phyloP scores from a whole-genome alignment of 1,140 invertebrate species.

The Trachelipus rathkii region DNA sequence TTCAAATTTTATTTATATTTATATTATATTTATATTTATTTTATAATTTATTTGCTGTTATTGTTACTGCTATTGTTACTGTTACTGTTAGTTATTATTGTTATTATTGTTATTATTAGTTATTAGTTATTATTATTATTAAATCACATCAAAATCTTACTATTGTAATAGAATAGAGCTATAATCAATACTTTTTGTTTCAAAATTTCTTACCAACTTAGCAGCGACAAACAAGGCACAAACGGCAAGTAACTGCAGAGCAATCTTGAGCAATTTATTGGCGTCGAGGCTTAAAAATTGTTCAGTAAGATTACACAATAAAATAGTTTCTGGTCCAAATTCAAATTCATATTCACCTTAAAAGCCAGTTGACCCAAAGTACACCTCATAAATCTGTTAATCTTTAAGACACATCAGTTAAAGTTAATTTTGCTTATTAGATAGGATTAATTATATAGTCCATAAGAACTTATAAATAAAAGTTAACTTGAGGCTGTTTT shows the following conservation, averaged over 20 bases:
- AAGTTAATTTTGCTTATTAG: no score
- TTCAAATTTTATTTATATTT: no score
- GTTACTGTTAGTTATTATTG: no score
- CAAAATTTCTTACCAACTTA: conserved; percentile 23
- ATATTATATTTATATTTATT: no score
- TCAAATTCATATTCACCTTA: conserved; percentile 27
- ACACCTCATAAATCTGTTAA: conserved; percentile 23
- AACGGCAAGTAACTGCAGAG: conserved; percentile 24
- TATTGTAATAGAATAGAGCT: no score
- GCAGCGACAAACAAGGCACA: conserved; percentile 24
- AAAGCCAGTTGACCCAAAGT: conserved; percentile 30
- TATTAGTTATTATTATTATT: no score
- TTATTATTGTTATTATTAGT: no score
- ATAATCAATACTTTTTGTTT: no score
- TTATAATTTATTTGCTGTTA: no score
- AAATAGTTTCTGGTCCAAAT: conserved; percentile 29
- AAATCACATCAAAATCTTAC: no score
- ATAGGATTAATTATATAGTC: neutral
- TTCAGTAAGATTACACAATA: conserved; percentile 27
- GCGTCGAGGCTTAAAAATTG: conserved; percentile 17
- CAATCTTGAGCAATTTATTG: conserved; percentile 30
- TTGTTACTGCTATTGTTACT: no score
- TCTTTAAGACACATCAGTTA: neutral
- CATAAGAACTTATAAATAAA: neutral
- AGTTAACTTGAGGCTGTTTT: conserved; percentile 38